Evolutionary conservation across 2,797 vertebrate species (phyloP).

Genomic region (Danio tinwini): DNA sequence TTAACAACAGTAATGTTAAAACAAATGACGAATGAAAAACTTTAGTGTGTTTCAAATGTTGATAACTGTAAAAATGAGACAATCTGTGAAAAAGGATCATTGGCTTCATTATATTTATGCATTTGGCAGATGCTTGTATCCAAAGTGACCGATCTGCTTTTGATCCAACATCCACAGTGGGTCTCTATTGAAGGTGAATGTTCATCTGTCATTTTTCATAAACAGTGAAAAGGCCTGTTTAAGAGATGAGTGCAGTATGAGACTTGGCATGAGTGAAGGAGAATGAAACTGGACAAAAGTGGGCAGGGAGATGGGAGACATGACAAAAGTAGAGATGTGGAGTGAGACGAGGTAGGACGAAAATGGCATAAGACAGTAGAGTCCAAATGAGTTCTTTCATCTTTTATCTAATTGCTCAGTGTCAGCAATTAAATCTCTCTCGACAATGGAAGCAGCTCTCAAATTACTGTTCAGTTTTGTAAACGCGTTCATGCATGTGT

Average conservation of each 20-base stretch:
- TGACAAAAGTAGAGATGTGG: neutral
- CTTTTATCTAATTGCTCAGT: slow-evolving; percentile 19
- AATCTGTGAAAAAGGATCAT: neutral
- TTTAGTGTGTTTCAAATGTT: too few species aligned
- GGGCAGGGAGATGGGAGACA: neutral
- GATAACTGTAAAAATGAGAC: too few species aligned
- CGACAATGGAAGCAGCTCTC: neutral
- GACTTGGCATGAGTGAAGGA: slow-evolving; percentile 8
- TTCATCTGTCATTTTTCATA: neutral
- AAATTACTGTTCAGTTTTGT: slow-evolving; percentile 22
- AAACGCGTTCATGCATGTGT: slow-evolving; percentile 35
- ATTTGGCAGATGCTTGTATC: neutral
- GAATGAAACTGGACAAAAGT: neutral
- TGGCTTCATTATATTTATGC: neutral
- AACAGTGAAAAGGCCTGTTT: neutral
- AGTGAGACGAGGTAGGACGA: neutral
- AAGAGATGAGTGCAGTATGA: neutral
- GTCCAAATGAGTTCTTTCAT: neutral
- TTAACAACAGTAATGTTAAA: too few species aligned
- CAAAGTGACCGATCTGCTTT: neutral
- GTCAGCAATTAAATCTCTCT: neutral
- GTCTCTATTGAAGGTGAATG: neutral
- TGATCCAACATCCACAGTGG: neutral
- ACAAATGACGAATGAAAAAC: too few species aligned
- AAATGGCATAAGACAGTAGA: slow-evolving; percentile 2